phyloP scores from a whole-genome alignment of 1,140 invertebrate species.

The Cheumatopsyche charites region DNA sequence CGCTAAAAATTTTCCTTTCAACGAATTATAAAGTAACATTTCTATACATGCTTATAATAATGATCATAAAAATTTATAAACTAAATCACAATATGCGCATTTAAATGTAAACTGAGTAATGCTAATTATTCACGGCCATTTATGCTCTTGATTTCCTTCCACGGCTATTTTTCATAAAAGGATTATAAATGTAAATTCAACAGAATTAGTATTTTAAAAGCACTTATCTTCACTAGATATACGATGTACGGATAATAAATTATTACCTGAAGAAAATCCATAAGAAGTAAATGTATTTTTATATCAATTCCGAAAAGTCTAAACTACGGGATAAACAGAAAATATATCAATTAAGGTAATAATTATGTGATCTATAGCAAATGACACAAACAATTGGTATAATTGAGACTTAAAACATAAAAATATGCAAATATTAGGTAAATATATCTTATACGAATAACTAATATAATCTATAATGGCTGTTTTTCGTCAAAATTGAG shows the following conservation, averaged over 20 bases:
- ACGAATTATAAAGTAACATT: conserved; percentile 19
- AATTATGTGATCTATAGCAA: neutral
- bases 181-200: no score
- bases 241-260: neutral
- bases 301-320: conserved; percentile 13
- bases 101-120: conserved; percentile 8
- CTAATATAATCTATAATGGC: conserved; percentile 13
- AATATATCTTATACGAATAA: conserved; percentile 12
- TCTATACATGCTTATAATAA: conserved; percentile 12
- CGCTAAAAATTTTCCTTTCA: neutral
- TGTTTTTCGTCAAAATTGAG: neutral
- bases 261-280: conserved; percentile 11
- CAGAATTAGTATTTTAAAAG: conserved; percentile 10
- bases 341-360: neutral
- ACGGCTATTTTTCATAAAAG: no score
- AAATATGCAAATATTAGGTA: neutral
- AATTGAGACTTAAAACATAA: no score
- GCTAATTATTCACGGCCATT: conserved; percentile 30
- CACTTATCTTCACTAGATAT: conserved; percentile 20
- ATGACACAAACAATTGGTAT: neutral
- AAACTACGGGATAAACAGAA: neutral
- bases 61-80: conserved; percentile 38
- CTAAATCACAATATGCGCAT: conserved; percentile 44
- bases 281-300: neutral
- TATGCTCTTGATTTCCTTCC: neutral